Evolutionary conservation across 2,113 vertebrate species (phyloP).

Genomic region (Prinia subflava): DNA sequence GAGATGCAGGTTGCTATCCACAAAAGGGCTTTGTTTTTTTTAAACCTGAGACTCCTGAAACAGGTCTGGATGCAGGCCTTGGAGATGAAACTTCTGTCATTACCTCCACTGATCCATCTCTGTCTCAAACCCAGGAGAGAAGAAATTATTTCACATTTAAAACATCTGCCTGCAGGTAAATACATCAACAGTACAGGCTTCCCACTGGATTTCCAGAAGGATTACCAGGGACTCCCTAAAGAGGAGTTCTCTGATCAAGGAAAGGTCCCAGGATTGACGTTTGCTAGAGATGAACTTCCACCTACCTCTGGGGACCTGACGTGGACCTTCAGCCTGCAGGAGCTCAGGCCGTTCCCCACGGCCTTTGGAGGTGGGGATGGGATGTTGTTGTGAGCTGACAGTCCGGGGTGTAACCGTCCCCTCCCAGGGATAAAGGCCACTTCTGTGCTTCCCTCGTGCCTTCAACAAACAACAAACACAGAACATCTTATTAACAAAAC

Average conservation of each 20-base stretch:
- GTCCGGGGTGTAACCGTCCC: constrained; percentile 71
- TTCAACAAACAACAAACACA: constrained; percentile 45
- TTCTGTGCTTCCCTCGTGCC: constrained; percentile 80
- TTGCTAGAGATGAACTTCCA: not conserved
- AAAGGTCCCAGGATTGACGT: not conserved
- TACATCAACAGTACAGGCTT: not conserved
- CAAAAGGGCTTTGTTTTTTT: not conserved
- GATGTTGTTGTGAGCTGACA: constrained; percentile 71
- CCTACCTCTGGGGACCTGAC: constrained; percentile 83
- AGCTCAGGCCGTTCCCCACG: constrained; percentile 72
- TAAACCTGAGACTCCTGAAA: not conserved
- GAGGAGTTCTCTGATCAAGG: not conserved
- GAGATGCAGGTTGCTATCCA: constrained; percentile 5
- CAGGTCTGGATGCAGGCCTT: not conserved
- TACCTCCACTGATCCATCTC: not conserved
- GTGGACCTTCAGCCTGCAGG: constrained; percentile 82
- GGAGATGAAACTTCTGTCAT: not conserved
- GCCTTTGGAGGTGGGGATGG: constrained; percentile 55
- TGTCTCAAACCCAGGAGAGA: not conserved
- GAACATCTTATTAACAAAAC: not conserved
- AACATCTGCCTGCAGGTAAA: not conserved
- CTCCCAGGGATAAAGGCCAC: constrained; percentile 88
- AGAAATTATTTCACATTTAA: not conserved
- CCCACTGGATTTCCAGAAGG: not conserved
- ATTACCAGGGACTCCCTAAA: not conserved